Percentiles rank a stretch among this genome's conserved stretches.
Evolutionary conservation across 2,888 invertebrate species (phyloP).

Genomic region (Spilarctia lutea): DNA sequence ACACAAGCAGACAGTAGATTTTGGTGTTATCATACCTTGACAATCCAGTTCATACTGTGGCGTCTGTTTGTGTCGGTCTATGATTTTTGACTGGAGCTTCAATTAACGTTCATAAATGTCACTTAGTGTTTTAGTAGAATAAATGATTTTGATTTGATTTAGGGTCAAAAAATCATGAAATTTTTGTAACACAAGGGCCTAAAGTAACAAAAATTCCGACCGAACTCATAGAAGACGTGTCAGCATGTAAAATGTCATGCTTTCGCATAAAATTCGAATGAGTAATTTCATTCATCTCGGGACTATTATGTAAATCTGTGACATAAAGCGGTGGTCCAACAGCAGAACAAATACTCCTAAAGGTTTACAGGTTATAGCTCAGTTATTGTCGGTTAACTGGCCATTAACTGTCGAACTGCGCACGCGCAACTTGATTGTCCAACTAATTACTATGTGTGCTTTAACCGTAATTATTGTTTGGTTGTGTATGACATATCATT

Average conservation of each 20-base stretch:
- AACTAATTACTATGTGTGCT: constrained; percentile 31
- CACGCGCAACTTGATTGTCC: constrained; percentile 36
- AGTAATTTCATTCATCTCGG: constrained; percentile 7
- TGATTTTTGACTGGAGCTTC: no score
- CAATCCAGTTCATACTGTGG: no score
- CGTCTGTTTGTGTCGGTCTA: no score
- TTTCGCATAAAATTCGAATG: constrained; percentile 7
- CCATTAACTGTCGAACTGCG: constrained; percentile 20
- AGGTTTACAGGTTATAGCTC: constrained; percentile 14
- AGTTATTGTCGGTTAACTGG: constrained; percentile 37
- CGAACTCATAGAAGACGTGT: neutral
- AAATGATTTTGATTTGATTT: no score
- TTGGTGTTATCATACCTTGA: no score
- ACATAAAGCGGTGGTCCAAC: constrained; percentile 9
- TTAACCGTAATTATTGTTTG: constrained; percentile 14
- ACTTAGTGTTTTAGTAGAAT: no score
- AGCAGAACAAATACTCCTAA: constrained; percentile 10
- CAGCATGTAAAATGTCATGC: constrained; percentile 1
- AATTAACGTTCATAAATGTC: no score
- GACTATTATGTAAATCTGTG: constrained; percentile 16
- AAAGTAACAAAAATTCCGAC: neutral
- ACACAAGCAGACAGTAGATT: no score
- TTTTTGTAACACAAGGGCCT: neutral
- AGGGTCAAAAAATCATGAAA: neutral
- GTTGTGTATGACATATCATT: constrained; percentile 12